Evolutionary conservation across 1,140 invertebrate genomes (phyloP), one percentile per base, ranked within the genome.

Genomic region (Spodoptera frugiperda): DNA sequence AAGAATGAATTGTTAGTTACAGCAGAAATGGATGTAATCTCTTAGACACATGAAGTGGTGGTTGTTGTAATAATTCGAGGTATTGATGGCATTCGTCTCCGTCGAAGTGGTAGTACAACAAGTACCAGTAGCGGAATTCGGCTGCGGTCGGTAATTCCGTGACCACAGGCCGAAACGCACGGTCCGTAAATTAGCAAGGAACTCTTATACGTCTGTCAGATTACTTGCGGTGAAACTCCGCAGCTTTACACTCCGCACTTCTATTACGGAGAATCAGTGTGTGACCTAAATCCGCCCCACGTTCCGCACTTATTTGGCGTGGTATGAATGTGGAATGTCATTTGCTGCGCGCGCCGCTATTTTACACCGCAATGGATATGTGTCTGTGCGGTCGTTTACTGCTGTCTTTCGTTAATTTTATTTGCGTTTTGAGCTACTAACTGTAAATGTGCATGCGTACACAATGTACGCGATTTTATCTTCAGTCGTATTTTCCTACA

Each of bases 141-240:
- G 85, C 84, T 90, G 87, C 81, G 87, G 85, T 82, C 67, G 81
- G 84, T 81, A 85, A 83, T 82, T 85, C 88, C 87, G 84, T 90
- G 88, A 90, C 89, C 89, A 84, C 88, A 90, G 83, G 79, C 84
- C 81, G 85, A 90, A 91, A 91, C 86, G 91, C 89, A 90, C 89
- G 86, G 85, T 80, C 85, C 81, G 84, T 87, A 89, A 90, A 93
- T 92, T 91, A 92, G 89, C 83, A 81, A 85, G 83, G 78, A 89
- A 84, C 86, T 88, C 84, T 86, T 87, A 86, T 84, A 81, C 79
- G 82, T 78, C 76, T 78, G 81, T 86, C 57, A 87, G 84, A 91
- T 91, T 88, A 82, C 89, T 91, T 91, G 89, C 86, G 89, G 91
- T 92, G 82, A 85, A 89, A 86, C 81, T 84, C 80, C 39, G 67